A percentile compares a stretch with the other conserved stretches of the same genome.
These are phyloP conservation scores for Hymenochirus boettgeri DNA, from an alignment of 2,113 vertebrate genomes.

Conservation along the genomic window DNA sequence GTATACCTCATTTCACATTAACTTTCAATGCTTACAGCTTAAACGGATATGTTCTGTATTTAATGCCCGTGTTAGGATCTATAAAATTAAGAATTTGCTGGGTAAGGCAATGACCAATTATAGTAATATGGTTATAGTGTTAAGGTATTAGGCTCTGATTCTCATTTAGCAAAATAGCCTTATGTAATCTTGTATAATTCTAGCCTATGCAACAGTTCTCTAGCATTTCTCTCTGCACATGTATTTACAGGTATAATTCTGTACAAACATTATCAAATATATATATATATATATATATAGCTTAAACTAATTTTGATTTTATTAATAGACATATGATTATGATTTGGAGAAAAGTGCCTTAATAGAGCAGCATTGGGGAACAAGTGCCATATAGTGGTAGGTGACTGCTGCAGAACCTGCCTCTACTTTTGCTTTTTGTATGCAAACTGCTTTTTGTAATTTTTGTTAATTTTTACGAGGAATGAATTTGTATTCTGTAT, in stretches of 20 bases:
- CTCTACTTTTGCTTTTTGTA: neutral
- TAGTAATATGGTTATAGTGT: neutral
- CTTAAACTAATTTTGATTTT: neutral
- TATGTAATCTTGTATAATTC: neutral
- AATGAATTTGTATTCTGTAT: constrained; percentile 14
- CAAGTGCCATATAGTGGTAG: constrained; percentile 2
- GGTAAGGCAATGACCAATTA: too few species aligned
- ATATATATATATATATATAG: neutral
- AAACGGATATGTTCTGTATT: too few species aligned
- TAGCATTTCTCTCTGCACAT: neutral
- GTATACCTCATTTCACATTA: too few species aligned
- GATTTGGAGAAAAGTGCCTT: constrained; percentile 27
- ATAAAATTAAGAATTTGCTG: too few species aligned
- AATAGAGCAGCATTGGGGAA: constrained; percentile 16
- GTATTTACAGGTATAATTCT: constrained; percentile 1
- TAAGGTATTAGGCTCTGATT: neutral
- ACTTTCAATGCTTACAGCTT: too few species aligned
- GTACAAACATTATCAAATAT: neutral
- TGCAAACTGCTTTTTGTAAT: constrained; percentile 8
- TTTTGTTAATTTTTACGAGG: constrained; percentile 10
- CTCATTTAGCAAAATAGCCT: too few species aligned
- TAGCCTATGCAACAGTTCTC: constrained; percentile 28
- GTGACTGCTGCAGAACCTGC: neutral
- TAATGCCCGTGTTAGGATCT: too few species aligned
- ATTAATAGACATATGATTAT: neutral